phyloP scores from a whole-genome alignment of 2,888 invertebrate species.

The Allolobophora icterica region DNA sequence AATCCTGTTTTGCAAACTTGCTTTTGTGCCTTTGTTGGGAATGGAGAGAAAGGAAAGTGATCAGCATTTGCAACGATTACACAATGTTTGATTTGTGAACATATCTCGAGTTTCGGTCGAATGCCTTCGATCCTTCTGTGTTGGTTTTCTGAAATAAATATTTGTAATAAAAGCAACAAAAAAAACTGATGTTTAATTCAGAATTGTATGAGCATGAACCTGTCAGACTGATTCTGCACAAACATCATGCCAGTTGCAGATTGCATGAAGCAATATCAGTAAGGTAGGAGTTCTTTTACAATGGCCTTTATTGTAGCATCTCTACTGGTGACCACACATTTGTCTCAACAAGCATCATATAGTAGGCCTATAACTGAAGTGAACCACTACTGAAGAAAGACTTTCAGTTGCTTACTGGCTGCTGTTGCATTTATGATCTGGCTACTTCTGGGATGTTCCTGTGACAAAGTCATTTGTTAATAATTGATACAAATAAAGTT shows the following conservation, averaged over 20 bases:
- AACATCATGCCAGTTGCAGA: not conserved
- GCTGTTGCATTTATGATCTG: too few relatives aligned
- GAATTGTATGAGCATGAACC: not conserved
- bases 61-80: not conserved
- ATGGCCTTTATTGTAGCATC: not conserved
- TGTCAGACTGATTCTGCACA: not conserved
- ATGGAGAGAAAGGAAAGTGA: not conserved
- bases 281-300: not conserved
- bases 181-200: not conserved
- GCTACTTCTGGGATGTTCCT: too few relatives aligned
- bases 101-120: slow-evolving; percentile 20
- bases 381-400: not conserved
- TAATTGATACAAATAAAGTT: too few relatives aligned
- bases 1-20: not conserved
- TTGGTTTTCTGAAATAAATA: slow-evolving; percentile 23
- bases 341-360: not conserved
- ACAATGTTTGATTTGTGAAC: slow-evolving; percentile 14
- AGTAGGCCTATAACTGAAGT: not conserved
- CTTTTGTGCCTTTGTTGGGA: not conserved
- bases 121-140: slow-evolving; percentile 24
- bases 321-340: not conserved
- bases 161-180: slow-evolving; percentile 19
- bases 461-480: too few relatives aligned
- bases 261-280: not conserved
- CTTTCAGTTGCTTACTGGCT: too few relatives aligned